A percentile compares a stretch with the other conserved stretches of the same genome.
Conservation (phyloP, 2,888 invertebrate genomes). For the Synergus umbraculus region DNA sequence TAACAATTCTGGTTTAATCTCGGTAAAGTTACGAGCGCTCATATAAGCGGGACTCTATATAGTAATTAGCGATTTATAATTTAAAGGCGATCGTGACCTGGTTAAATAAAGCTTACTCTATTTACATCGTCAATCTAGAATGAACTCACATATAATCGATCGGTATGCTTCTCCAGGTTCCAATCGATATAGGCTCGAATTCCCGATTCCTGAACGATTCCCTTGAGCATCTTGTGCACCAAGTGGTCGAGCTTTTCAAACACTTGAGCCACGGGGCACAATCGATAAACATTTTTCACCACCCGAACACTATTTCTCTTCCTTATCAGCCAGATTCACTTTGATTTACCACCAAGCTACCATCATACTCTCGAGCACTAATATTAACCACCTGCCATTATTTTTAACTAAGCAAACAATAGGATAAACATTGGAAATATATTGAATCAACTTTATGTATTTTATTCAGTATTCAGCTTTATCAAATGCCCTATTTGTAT, state of each 20-base stretch:
- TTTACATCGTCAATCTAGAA: constrained; percentile 23
- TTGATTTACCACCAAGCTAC: background rate
- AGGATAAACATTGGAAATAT: background rate
- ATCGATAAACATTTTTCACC: constrained; percentile 56
- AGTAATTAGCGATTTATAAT: constrained; percentile 6
- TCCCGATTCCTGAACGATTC: constrained; percentile 11
- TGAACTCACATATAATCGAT: constrained; percentile 37
- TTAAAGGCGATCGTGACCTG: constrained; percentile 9
- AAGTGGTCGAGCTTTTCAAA: background rate
- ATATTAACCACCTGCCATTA: constrained; percentile 7
- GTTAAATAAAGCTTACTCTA: constrained; percentile 11
- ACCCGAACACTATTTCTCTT: constrained; percentile 33
- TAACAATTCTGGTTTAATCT: background rate
- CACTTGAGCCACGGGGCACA: constrained; percentile 59
- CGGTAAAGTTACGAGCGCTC: background rate
- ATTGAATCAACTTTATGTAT: background rate
- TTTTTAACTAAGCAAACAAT: constrained; percentile 26
- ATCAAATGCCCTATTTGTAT: background rate
- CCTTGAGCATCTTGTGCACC: constrained; percentile 12
- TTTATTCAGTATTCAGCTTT: background rate
- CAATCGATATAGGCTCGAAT: constrained; percentile 14
- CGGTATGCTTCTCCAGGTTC: constrained; percentile 23
- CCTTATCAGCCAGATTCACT: constrained; percentile 19
- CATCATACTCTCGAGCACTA: background rate
- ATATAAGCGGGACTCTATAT: background rate